Evolutionary conservation across 2,113 vertebrate species (phyloP).

Genomic region (Asarcornis scutulata): DNA sequence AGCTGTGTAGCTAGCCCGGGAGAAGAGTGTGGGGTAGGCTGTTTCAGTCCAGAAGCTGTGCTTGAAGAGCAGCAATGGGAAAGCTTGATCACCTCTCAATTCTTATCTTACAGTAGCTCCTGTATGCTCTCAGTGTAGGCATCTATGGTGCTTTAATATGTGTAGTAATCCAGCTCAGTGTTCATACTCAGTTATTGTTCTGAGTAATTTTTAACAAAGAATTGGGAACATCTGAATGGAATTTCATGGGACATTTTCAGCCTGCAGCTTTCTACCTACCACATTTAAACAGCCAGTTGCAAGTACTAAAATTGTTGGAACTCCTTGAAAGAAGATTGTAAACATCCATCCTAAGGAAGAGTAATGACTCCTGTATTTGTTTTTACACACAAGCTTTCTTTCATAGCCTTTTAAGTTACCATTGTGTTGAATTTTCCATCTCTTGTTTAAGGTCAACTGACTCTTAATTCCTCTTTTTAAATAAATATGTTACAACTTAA

Average conservation of each 20-base stretch:
- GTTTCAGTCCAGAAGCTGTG: not conserved
- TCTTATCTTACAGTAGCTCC: not conserved
- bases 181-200: not conserved
- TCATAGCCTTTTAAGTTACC: not conserved
- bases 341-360: not conserved
- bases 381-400: not conserved
- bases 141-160: not conserved
- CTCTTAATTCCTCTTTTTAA: not conserved
- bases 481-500: not conserved
- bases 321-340: not conserved
- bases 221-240: not conserved
- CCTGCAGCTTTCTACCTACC: not conserved
- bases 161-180: not conserved
- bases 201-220: not conserved
- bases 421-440: not conserved
- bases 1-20: not conserved
- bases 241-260: not conserved
- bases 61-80: not conserved
- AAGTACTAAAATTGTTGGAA: not conserved
- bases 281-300: not conserved
- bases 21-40: accelerated
- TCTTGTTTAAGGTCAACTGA: not conserved
- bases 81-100: not conserved
- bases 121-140: not conserved
- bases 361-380: not conserved